Conservation (phyloP, 1,140 invertebrate genomes). For the Oscheius sp. region DNA sequence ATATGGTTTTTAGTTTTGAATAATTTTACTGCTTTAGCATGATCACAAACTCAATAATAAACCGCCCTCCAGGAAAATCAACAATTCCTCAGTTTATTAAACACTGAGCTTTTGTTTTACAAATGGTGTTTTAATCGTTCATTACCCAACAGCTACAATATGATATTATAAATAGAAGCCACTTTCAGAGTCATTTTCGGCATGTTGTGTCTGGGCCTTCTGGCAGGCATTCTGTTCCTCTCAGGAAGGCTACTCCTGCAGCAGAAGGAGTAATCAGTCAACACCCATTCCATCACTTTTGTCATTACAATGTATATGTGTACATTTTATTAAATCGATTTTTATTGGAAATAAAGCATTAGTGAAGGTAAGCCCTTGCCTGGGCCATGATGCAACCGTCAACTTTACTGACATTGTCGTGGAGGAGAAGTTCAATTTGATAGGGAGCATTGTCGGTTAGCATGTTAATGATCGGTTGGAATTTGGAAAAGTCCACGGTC, state of each 20-base stretch:
- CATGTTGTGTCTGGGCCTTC: constrained; percentile 12
- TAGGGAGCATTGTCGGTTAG: constrained; percentile 17
- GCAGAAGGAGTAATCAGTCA: neutral
- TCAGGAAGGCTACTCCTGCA: constrained; percentile 19
- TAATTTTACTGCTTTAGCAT: too few relatives aligned
- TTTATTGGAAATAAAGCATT: neutral
- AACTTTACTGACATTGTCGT: neutral
- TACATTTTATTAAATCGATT: too few relatives aligned
- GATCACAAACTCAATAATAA: too few relatives aligned
- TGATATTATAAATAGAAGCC: neutral
- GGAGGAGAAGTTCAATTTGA: neutral
- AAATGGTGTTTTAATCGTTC: too few relatives aligned
- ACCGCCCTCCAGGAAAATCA: too few relatives aligned
- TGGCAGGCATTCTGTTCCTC: constrained; percentile 18
- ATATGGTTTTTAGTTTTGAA: too few relatives aligned
- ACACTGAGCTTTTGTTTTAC: too few relatives aligned
- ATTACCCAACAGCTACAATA: neutral
- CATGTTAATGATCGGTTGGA: neutral
- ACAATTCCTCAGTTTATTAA: too few relatives aligned
- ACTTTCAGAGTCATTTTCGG: constrained; percentile 29
- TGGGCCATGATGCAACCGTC: neutral
- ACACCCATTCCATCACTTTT: too few relatives aligned
- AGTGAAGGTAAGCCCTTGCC: neutral
- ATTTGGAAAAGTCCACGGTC: constrained; percentile 4
- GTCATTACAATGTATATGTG: too few relatives aligned